Percentiles rank a stretch among this genome's conserved stretches.
phyloP scores from a whole-genome alignment of 2,113 vertebrate species.

The Pelusios castaneus region DNA sequence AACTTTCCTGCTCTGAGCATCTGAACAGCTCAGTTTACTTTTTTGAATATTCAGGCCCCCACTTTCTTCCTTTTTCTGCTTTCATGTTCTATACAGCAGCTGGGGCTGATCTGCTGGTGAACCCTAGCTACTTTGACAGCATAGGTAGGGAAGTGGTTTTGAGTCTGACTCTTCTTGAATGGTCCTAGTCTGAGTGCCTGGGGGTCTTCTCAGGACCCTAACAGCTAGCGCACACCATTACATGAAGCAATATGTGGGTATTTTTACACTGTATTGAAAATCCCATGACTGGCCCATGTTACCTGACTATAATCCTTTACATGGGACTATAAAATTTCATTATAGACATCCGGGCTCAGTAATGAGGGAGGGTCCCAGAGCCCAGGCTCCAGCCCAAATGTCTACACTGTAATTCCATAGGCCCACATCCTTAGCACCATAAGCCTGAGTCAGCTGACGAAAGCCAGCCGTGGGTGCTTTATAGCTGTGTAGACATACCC shows the following conservation, averaged over 20 bases:
- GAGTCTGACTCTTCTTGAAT: neutral
- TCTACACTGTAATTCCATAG: neutral
- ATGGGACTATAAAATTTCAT: neutral
- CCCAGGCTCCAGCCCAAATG: too few relatives aligned
- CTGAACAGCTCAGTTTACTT: neutral
- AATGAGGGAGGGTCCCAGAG: too few relatives aligned
- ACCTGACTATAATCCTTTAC: neutral
- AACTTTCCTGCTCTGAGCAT: neutral
- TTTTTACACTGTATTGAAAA: neutral
- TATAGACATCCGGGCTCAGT: neutral
- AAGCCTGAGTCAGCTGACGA: neutral
- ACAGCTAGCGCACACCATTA: neutral
- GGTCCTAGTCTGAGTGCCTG: rapidly evolving
- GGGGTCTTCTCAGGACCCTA: neutral
- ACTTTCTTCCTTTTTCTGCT: neutral
- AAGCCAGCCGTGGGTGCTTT: neutral
- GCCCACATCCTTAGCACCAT: neutral
- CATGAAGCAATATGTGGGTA: neutral
- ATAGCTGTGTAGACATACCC: neutral
- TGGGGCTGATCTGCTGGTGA: neutral
- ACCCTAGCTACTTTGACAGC: neutral
- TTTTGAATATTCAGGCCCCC: neutral
- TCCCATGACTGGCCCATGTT: neutral
- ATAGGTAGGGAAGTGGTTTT: neutral
- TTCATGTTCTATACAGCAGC: neutral